Evolutionary conservation across 2,113 vertebrate species (phyloP), one percentile per base, ranked within the genome.

Genomic region (Ochotona curzoniae): DNA sequence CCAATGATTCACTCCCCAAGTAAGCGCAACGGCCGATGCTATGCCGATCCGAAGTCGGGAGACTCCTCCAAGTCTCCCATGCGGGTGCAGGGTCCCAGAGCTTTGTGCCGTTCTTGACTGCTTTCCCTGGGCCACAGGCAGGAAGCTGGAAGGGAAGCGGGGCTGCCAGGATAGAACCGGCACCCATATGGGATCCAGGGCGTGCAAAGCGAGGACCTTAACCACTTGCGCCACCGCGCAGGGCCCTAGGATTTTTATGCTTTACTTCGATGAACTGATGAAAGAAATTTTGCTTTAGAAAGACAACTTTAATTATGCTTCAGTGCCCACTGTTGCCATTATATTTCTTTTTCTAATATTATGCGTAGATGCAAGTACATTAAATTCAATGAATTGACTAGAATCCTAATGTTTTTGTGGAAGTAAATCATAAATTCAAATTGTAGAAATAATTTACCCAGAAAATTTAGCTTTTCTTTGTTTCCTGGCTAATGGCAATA

Each of bases 211-310:
- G n/a, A n/a, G n/a, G n/a, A n/a, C n/a, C n/a, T n/a, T n/a, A n/a
- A n/a, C n/a, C n/a, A n/a, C n/a, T n/a, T n/a, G n/a, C n/a, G n/a
- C n/a, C n/a, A n/a, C n/a, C n/a, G n/a, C n/a, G n/a, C n/a, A n/a
- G n/a, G n/a, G n/a, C n/a, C n/a, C n/a, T 44, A 44, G 38, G 38
- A 44, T 81, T 10, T 28, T 91, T 82, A 61, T 30, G 8, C 1
- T 49, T 90, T 83, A 60, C 83, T 90, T 83, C 49, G 73, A n/a
- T 60, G 14, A 83, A 87, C 87, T 91, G 70, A 38, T 63, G 21
- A 38, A 78, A 78, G 13, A 76, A 44, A 74, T 86, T 60, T 60
- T 61, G 32, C 74, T n/a, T 93, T 63, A 47, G 15, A 64, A 80
- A 75, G 8, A 60, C 8, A 51, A 13, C 69, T 93, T 93, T 57